Base-by-base conservation (phyloP, 1,140 invertebrate genomes). In the Portunus trituberculatus region DNA sequence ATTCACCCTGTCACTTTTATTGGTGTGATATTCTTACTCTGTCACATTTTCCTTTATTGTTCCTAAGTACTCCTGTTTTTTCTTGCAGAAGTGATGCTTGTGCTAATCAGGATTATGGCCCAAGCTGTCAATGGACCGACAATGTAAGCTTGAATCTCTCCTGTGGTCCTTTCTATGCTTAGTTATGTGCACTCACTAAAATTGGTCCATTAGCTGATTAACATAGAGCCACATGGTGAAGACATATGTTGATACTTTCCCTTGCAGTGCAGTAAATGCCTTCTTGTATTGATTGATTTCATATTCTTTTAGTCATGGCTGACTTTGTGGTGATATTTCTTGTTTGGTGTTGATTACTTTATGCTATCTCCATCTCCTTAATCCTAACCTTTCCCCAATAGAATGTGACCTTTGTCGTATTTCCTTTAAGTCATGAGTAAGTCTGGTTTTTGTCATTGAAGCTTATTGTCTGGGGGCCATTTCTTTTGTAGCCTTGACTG, bases 91-190 rank as follows among this genome's bases (percentile, higher is more conserved):
- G 94, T 95, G 94, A 95, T 95, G 94, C 90, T 95, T 67, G n/a
- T 95, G 90, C 94, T 87, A 95, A 83, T 76, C 48, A 95, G 32
- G 94, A 95, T 91, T 95, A 95, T 95, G 94, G 94, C 94, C 94
- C 94, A 95, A 87, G 94, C 94, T 95, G 94, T 95, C 94, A 92
- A 95, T 95, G 94, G 94, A 95, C 94, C 94, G 91, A 95, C 90
- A 88, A 95, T 95, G 94, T 95, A 95, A 95, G 94, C 59, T 89
- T 76, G 67, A 76, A 20, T 76, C 6, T 45, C 12, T 20, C 31
- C 32, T 39, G 3, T 20, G 20, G 20, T 76, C 1, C 28, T 25
- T 76, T 32, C 16, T 39, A 39, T 46, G 87, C 29, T 39, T 46
- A 6, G 0, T 39, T n/a, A 32, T 89, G 31, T 7, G 20, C n/a